Evolutionary conservation across 2,888 invertebrate genomes (phyloP).

Genomic region (Buathra laborator): DNA sequence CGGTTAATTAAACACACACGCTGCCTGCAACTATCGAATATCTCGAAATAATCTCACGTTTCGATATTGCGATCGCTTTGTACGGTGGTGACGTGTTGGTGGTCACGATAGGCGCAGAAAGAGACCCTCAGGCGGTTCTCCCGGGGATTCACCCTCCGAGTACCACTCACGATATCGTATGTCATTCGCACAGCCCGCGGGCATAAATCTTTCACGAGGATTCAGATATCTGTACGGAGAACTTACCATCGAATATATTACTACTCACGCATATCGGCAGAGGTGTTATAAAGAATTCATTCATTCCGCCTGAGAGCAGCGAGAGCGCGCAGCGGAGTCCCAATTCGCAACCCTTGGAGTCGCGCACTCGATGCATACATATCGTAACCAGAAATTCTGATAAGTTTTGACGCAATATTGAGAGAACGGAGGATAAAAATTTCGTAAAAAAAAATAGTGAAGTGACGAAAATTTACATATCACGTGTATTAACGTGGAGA

Average conservation of each 20-base stretch:
- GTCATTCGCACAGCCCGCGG: conserved; percentile 46
- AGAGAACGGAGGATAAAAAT: background rate
- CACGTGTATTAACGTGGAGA: no score
- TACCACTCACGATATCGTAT: conserved; percentile 35
- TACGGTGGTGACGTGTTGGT: conserved; percentile 19
- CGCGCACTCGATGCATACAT: background rate
- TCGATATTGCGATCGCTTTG: conserved; percentile 20
- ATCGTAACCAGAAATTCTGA: background rate
- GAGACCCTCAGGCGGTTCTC: background rate
- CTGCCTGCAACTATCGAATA: background rate
- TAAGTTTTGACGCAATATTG: background rate
- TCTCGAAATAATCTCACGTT: conserved; percentile 24
- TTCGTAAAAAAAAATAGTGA: background rate
- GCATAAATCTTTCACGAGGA: conserved; percentile 59
- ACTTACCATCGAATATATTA: background rate
- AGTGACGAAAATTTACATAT: no score
- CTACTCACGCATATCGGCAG: conserved; percentile 4
- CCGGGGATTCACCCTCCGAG: background rate
- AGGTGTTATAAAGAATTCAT: conserved; percentile 15
- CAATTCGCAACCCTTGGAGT: background rate
- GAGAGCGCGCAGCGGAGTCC: background rate
- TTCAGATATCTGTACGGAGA: background rate
- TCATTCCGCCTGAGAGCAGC: background rate
- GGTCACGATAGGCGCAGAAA: background rate
- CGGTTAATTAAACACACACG: conserved; percentile 9